phyloP scores from a whole-genome alignment of 1,140 invertebrate species.

The Hesperophylax magnus region DNA sequence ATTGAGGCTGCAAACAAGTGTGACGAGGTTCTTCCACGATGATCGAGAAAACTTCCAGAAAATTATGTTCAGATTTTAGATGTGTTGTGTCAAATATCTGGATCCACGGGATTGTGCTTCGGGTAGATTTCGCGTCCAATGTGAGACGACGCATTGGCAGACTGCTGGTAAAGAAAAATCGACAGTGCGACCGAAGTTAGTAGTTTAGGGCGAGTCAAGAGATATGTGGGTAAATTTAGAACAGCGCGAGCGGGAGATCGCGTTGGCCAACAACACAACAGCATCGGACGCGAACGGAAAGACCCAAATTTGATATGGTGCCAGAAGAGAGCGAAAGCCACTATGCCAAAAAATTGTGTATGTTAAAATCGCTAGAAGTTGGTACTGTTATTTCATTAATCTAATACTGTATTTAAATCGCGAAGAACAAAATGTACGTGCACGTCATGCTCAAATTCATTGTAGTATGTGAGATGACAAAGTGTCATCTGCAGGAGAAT shows the following conservation, averaged over 20 bases:
- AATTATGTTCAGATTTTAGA: too few species aligned
- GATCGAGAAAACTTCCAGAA: too few species aligned
- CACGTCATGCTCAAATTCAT: too few species aligned
- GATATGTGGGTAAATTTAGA: conserved; percentile 34
- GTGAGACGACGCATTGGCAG: conserved; percentile 34
- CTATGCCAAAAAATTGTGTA: background rate
- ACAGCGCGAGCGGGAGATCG: background rate
- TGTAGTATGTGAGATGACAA: too few species aligned
- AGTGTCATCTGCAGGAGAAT: too few species aligned
- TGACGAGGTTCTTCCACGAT: too few species aligned
- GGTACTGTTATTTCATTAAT: too few species aligned
- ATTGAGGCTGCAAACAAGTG: too few species aligned
- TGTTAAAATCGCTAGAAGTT: background rate
- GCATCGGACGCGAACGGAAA: conserved; percentile 5
- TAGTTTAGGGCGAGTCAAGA: conserved; percentile 13
- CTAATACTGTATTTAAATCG: background rate
- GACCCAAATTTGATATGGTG: conserved; percentile 25
- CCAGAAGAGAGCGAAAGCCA: conserved; percentile 36
- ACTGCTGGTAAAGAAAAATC: conserved; percentile 14
- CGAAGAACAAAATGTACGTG: too few species aligned
- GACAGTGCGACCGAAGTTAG: background rate
- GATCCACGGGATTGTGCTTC: background rate
- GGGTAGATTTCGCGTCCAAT: conserved; percentile 43
- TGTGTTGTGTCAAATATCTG: too few species aligned
- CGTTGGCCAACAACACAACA: background rate